Base-by-base conservation (phyloP, 2,888 invertebrate species). In the Oligia strigilis region DNA sequence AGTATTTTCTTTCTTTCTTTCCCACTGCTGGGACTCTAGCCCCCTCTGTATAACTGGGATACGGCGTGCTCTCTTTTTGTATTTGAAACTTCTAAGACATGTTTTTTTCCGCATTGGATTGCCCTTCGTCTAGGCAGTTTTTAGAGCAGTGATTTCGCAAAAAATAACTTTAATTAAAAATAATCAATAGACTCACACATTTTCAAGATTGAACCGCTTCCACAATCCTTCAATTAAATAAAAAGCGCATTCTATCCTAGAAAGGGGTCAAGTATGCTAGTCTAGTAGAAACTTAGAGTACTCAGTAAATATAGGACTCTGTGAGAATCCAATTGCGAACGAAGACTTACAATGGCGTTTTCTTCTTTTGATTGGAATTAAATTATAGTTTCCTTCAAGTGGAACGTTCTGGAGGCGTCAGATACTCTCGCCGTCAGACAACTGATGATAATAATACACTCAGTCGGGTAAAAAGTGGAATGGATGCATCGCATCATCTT, bases 311-410 rank as follows among this genome's bases (percentile, higher is more conserved):
- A 69, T n/a, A 67, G 55, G 36, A 75, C 2, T 69, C 40, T n/a
- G 29, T 65, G 36, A 58, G 75, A 75, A 66, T 82, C 49, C 64
- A 43, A 81, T 72, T 36, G 46, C 36, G 36, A 71, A 62, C 46
- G 75, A 72, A 81, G 36, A 75, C 71, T 81, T 80, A 43, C 71
- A 81, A 75, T 85, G 29, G 43, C 52, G 46, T 62, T 85, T 62
- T 69, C 55, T 85, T 46, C 60, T 49, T 66, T 67, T 83, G 58
- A 83, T 83, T 83, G 71, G 67, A 83, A 81, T 81, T 75, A 64
- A 85, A 83, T 85, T 81, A 75, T 66, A 71, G n/a, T 75, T 85
- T 75, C 14, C 4, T 29, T 52, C 23, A 36, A 84, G 58, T 80
- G 43, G 29, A 70, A 58, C 36, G 40, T 46, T 84, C 8, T 70